Evolutionary conservation across 2,113 vertebrate genomes (phyloP).

Genomic region (Heteronetta atricapilla): DNA sequence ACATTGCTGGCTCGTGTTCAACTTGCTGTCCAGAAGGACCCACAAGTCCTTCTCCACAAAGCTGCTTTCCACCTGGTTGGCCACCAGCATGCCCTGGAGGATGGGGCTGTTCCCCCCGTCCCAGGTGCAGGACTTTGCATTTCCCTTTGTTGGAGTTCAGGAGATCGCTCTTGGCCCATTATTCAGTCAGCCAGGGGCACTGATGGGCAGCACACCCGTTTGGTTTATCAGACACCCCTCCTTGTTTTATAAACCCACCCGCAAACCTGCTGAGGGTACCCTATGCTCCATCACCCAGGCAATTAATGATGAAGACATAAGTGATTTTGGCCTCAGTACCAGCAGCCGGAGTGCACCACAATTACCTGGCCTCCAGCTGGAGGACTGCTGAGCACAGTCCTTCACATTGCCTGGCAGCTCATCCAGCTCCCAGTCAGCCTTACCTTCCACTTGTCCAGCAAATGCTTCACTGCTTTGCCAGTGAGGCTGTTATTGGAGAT

Average conservation of each 20-base stretch:
- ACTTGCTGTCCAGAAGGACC: not conserved
- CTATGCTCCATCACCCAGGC: not conserved
- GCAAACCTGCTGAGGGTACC: not conserved
- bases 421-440: not conserved
- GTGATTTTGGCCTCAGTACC: not conserved
- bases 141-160: not conserved
- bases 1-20: not conserved
- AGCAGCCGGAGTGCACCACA: fast-evolving
- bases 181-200: fast-evolving
- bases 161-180: not conserved
- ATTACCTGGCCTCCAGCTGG: not conserved
- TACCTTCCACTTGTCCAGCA: not conserved
- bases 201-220: not conserved
- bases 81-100: not conserved
- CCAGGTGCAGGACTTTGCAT: not conserved
- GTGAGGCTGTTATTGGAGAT: not conserved
- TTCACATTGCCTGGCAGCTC: not conserved
- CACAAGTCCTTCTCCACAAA: not conserved
- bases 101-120: not conserved
- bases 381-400: not conserved
- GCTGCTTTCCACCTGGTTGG: too few species aligned
- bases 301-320: too few species aligned
- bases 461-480: not conserved
- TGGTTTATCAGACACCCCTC: not conserved
- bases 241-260: not conserved